Evolutionary conservation across 2,797 vertebrate species (phyloP).

Genomic region (Pantherophis vulpinus): DNA sequence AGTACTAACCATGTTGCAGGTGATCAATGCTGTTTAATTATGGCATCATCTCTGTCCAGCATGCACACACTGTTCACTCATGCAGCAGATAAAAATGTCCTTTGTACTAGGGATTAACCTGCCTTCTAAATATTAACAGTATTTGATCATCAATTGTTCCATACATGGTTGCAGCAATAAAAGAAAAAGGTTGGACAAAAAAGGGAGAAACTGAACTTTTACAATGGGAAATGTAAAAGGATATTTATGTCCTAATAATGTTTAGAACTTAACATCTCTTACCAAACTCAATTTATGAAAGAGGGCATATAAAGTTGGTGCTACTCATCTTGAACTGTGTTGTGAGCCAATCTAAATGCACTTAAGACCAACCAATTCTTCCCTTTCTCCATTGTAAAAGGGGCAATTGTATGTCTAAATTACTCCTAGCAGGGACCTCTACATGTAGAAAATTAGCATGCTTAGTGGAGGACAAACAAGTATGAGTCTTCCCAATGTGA

Average conservation of each 20-base stretch:
- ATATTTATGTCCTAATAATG: background rate
- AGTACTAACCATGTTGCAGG: background rate
- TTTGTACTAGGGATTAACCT: background rate
- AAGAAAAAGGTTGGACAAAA: background rate
- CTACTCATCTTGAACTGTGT: background rate
- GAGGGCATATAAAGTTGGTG: background rate
- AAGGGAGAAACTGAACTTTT: background rate
- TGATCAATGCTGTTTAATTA: background rate
- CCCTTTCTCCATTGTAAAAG: background rate
- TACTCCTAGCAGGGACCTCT: background rate
- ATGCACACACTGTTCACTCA: background rate
- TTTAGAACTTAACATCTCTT: background rate
- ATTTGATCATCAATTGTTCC: background rate
- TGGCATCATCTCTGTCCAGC: background rate
- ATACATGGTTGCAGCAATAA: background rate
- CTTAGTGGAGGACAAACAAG: background rate
- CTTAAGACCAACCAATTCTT: background rate
- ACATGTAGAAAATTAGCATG: background rate
- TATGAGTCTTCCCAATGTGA: background rate
- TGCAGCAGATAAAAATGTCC: background rate
- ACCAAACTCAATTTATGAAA: conserved; percentile 7
- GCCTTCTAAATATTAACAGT: background rate
- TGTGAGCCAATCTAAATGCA: background rate
- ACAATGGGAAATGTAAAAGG: background rate
- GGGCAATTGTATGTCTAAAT: background rate